phyloP scores from a whole-genome alignment of 37 sponge, comb jelly and placozoan species.

The Crambe crambe region DNA sequence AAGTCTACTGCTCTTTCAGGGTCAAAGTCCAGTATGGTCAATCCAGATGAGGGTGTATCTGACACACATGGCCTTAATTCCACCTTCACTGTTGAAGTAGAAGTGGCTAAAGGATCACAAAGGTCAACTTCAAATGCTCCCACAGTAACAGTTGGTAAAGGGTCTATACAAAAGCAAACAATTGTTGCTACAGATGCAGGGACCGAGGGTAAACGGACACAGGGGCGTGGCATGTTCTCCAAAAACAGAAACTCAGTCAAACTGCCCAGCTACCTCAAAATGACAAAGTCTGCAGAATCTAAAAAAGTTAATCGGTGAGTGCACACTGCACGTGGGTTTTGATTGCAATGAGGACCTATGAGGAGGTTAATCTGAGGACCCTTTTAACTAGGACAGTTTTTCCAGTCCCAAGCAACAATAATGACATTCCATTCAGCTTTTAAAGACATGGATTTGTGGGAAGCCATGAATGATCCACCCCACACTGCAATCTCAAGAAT shows the following conservation, averaged over 20 bases:
- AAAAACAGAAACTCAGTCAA: background rate
- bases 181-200: background rate
- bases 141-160: background rate
- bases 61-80: background rate
- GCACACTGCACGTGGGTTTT: too few relatives aligned
- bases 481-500: too few relatives aligned
- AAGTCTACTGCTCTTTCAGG: background rate
- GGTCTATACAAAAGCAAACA: too few relatives aligned
- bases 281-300: conserved; percentile 60
- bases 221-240: background rate
- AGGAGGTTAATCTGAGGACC: too few relatives aligned
- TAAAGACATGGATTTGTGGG: too few relatives aligned
- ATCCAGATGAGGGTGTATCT: background rate
- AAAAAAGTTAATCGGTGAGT: conserved; percentile 43
- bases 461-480: too few relatives aligned
- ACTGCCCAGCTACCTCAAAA: conserved; percentile 49
- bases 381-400: too few relatives aligned
- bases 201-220: background rate
- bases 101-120: background rate
- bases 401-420: too few relatives aligned
- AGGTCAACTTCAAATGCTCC: background rate
- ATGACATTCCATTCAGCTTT: too few relatives aligned
- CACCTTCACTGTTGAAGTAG: conserved; percentile 9
- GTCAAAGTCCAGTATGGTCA: background rate
- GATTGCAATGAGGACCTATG: too few relatives aligned